Conservation (phyloP, 1,140 invertebrate genomes). For the Pogonomyrmex barbatus region DNA sequence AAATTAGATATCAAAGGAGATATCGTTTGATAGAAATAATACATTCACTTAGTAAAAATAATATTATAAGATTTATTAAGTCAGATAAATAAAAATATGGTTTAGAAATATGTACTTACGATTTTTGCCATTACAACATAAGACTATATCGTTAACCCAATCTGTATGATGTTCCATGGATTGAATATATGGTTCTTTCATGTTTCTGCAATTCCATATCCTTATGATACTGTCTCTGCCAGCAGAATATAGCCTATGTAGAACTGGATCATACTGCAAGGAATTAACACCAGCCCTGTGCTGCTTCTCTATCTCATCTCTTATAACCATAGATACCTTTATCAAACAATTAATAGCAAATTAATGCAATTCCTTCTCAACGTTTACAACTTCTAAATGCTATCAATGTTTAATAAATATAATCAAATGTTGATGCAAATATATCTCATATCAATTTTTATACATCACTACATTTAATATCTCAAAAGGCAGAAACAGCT, state of each 20-base stretch:
- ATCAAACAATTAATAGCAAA: background rate
- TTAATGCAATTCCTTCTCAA: background rate
- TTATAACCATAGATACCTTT: constrained; percentile 99
- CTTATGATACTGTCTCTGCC: constrained; percentile 99
- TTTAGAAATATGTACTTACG: constrained; percentile 87
- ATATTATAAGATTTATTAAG: constrained; percentile 46
- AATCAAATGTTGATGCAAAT: background rate
- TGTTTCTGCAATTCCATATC: constrained; percentile 94
- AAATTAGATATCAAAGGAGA: background rate
- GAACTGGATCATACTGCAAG: constrained; percentile 95
- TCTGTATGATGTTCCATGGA: constrained; percentile 99
- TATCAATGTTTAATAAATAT: background rate
- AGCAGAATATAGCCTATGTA: constrained; percentile 97
- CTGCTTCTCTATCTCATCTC: constrained; percentile 97
- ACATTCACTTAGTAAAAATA: background rate
- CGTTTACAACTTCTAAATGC: background rate
- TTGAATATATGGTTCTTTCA: constrained; percentile 95
- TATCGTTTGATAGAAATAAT: constrained; percentile 17
- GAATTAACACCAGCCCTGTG: constrained; percentile 98
- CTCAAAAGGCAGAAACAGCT: background rate
- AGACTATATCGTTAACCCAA: constrained; percentile 99
- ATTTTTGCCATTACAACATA: constrained; percentile 98
- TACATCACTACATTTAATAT: background rate
- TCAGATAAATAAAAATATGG: constrained; percentile 14
- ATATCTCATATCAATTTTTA: background rate